A percentile compares a stretch with the other conserved stretches of the same genome.
These are phyloP conservation scores for Rallus crepitans DNA, from an alignment of 2,797 vertebrate genomes.

Conservation along the genomic window DNA sequence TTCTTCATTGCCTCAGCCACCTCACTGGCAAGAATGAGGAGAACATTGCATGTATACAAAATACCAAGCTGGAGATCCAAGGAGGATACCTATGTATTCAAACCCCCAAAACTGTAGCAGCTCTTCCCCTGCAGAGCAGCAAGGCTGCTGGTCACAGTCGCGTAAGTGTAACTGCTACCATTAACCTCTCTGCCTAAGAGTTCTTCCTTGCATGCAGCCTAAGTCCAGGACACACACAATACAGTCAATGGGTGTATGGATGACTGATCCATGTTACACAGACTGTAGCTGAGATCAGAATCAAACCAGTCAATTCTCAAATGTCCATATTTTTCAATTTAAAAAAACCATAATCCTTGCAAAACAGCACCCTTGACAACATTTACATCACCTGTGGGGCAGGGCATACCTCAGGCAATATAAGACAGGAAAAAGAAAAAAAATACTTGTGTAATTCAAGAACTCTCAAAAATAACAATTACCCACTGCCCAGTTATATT, in stretches of 20 bases:
- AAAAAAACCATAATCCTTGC: background rate
- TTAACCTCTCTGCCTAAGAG: background rate
- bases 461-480: background rate
- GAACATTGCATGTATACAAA: background rate
- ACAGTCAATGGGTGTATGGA: background rate
- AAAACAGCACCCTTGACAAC: background rate
- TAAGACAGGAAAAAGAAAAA: background rate
- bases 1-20: background rate
- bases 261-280: background rate
- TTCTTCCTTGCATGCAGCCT: background rate
- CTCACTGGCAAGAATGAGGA: background rate
- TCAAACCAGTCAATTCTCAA: background rate
- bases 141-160: background rate
- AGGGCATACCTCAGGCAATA: background rate
- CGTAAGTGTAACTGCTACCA: background rate
- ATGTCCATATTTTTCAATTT: background rate
- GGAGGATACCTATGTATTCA: background rate
- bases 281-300: background rate
- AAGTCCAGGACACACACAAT: background rate
- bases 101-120: background rate
- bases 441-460: background rate
- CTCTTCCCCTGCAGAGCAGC: background rate
- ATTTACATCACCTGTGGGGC: background rate
- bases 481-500: background rate
- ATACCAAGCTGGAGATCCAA: background rate